These are phyloP conservation scores for Metallyticus violacea DNA, from an alignment of 2,888 invertebrate species.

Conservation along the genomic window DNA sequence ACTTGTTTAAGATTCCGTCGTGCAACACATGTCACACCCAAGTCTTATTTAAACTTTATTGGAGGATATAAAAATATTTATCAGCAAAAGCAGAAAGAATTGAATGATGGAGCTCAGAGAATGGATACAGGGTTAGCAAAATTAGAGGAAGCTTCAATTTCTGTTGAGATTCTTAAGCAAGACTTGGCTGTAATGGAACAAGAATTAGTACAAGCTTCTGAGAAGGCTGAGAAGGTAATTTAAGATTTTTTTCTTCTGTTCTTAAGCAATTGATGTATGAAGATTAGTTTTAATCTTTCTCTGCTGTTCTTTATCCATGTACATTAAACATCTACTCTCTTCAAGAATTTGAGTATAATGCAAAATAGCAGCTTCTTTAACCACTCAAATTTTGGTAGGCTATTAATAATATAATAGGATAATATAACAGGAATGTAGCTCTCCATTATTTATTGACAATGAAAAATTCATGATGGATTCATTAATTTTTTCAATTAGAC, in stretches of 20 bases:
- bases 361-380: no score
- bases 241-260: background rate
- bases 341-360: no score
- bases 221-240: constrained; percentile 80
- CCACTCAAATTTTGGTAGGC: no score
- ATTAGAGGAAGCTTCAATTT: constrained; percentile 90
- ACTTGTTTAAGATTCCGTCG: constrained; percentile 68
- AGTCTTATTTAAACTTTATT: constrained; percentile 93
- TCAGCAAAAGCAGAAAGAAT: constrained; percentile 80
- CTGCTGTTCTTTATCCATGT: no score
- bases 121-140: constrained; percentile 97
- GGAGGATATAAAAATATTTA: constrained; percentile 94
- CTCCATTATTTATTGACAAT: no score
- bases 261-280: no score
- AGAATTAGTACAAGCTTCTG: constrained; percentile 87
- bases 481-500: no score
- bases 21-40: constrained; percentile 95
- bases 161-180: constrained; percentile 86
- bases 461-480: no score
- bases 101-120: constrained; percentile 84
- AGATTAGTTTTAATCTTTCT: no score
- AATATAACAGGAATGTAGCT: no score
- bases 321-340: no score
- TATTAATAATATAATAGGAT: no score
- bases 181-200: constrained; percentile 93